A percentile compares a stretch with the other conserved stretches of the same genome.
These are phyloP conservation scores for Phortica okadai DNA, from an alignment of 2,888 invertebrate genomes.

Conservation along the genomic window DNA sequence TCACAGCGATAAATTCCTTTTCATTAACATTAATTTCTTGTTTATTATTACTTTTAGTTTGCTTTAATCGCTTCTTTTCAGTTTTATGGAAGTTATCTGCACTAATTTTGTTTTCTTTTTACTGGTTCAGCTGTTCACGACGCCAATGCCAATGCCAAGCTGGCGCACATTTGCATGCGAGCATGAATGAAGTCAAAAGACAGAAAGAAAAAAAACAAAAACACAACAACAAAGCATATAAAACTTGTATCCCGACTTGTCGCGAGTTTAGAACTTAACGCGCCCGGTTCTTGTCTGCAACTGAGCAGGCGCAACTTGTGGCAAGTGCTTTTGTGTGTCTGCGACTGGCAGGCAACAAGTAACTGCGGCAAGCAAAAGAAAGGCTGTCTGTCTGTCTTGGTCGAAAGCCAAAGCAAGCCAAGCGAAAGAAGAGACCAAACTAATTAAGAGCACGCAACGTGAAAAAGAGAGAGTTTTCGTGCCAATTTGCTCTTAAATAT, in stretches of 20 bases:
- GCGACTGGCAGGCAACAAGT: not conserved
- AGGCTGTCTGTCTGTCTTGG: not conserved
- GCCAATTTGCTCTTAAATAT: not conserved
- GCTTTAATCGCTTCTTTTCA: slow-evolving; percentile 7
- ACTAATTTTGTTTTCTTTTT: slow-evolving; percentile 49
- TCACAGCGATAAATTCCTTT: slow-evolving; percentile 45
- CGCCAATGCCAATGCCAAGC: not conserved
- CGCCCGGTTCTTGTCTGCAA: slow-evolving; percentile 19
- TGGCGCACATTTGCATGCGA: not conserved
- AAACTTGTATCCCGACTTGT: not conserved
- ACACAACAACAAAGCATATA: not conserved
- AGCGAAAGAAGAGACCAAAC: not conserved
- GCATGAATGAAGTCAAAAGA: no score
- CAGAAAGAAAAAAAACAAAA: not conserved
- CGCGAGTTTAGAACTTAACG: slow-evolving; percentile 2
- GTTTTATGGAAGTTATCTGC: not conserved
- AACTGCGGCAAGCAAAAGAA: not conserved
- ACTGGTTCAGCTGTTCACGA: slow-evolving; percentile 54
- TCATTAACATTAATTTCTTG: slow-evolving; percentile 36
- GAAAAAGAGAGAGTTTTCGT: not conserved
- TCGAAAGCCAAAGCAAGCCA: no score
- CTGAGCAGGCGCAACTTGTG: slow-evolving; percentile 11
- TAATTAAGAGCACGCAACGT: not conserved
- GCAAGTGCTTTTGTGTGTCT: slow-evolving; percentile 11
- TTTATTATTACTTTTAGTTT: slow-evolving; percentile 50